Evolutionary conservation across 2,797 vertebrate species (phyloP).

Genomic region (Xyrichtys novacula): DNA sequence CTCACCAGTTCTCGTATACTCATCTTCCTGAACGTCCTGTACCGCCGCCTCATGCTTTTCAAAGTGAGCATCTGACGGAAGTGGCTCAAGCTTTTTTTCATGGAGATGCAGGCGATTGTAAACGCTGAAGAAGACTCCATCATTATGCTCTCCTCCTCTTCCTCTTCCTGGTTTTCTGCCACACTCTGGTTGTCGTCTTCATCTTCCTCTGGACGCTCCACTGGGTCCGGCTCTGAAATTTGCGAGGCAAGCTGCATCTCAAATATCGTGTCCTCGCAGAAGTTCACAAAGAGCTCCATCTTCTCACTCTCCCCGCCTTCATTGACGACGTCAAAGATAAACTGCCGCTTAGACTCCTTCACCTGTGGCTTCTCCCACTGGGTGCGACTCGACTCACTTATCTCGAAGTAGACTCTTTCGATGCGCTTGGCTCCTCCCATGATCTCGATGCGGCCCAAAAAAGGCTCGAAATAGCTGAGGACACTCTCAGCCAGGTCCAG

Average conservation of each 20-base stretch:
- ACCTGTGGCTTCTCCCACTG: constrained; percentile 99
- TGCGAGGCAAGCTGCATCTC: constrained; percentile 99
- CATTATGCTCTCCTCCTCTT: constrained; percentile 85
- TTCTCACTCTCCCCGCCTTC: constrained; percentile 98
- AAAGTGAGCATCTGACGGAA: constrained; percentile 89
- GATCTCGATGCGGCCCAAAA: constrained; percentile 96
- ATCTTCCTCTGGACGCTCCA: constrained; percentile 89
- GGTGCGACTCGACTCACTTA: constrained; percentile 97
- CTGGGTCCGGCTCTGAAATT: constrained; percentile 93
- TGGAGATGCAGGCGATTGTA: constrained; percentile 89
- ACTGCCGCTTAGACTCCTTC: constrained; percentile 98
- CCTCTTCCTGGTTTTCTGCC: constrained; percentile 84
- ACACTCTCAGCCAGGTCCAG: constrained; percentile 95
- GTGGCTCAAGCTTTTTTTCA: constrained; percentile 87
- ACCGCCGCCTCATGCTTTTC: constrained; percentile 91
- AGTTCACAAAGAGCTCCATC: constrained; percentile 99
- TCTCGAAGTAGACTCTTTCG: constrained; percentile 98
- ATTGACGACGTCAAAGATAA: constrained; percentile 99
- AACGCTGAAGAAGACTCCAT: constrained; percentile 93
- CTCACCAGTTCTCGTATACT: constrained; percentile 90
- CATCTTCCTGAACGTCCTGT: constrained; percentile 93
- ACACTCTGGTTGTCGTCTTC: constrained; percentile 85
- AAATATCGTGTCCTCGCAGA: constrained; percentile 99
- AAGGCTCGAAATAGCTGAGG: constrained; percentile 97
- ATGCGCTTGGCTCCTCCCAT: constrained; percentile 99